phyloP scores from a whole-genome alignment of 2,113 vertebrate species.

The Hippocampus guttulatus region DNA sequence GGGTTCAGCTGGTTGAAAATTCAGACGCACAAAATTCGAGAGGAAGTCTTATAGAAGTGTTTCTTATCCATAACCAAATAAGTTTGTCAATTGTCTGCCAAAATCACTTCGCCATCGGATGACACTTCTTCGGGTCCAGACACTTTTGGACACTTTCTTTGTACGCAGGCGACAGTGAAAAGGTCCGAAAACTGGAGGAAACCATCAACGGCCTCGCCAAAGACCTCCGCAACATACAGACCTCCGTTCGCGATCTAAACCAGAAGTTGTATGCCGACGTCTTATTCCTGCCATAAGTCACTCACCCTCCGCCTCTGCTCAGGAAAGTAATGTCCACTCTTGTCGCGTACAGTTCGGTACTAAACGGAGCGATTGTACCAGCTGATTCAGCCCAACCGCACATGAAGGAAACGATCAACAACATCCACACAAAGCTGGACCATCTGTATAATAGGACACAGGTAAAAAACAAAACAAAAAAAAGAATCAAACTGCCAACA shows the following conservation, averaged over 20 bases:
- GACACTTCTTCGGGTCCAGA: no score
- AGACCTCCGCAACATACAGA: slow-evolving; percentile 79
- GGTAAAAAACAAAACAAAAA: slow-evolving; percentile 21
- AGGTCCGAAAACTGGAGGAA: slow-evolving; percentile 80
- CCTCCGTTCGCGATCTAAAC: slow-evolving; percentile 72
- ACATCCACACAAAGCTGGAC: slow-evolving; percentile 83
- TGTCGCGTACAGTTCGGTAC: slow-evolving; percentile 33
- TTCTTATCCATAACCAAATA: no score
- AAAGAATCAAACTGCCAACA: not conserved
- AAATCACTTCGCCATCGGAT: not conserved
- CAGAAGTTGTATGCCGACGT: slow-evolving; percentile 62
- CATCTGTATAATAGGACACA: slow-evolving; percentile 83
- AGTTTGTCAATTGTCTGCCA: not conserved
- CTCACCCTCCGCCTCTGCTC: no score
- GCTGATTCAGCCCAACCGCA: slow-evolving; percentile 80
- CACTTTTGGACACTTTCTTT: not conserved
- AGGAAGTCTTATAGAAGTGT: not conserved
- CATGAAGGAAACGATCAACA: slow-evolving; percentile 82
- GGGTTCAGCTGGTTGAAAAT: not conserved
- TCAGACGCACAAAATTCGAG: not conserved
- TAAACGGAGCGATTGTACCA: slow-evolving; percentile 72
- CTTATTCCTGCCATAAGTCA: not conserved
- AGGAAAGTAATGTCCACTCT: not conserved
- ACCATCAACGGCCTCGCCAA: slow-evolving; percentile 79
- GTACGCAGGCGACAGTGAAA: slow-evolving; percentile 74